Evolutionary conservation across 1,140 invertebrate species (phyloP).

Genomic region (Rhynchophorus ferrugineus): DNA sequence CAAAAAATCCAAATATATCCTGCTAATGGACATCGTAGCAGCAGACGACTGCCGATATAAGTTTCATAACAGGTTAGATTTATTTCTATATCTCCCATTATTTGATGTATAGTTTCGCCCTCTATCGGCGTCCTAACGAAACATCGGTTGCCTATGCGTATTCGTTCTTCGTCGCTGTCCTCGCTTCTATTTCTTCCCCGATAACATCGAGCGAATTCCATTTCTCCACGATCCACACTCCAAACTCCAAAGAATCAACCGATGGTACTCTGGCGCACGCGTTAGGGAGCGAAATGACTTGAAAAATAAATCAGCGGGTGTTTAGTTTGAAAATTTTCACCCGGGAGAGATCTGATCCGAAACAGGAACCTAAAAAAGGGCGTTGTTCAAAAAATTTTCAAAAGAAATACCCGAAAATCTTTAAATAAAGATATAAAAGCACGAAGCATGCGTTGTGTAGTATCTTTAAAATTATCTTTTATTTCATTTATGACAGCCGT

Average conservation of each 20-base stretch:
- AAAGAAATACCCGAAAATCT: slow-evolving; percentile 24
- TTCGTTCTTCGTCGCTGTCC: no score
- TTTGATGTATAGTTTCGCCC: slow-evolving; percentile 24
- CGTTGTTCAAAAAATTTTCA: slow-evolving; percentile 19
- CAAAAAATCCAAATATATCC: slow-evolving; percentile 91
- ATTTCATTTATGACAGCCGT: neutral
- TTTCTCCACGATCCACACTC: no score
- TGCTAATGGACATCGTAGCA: slow-evolving; percentile 89
- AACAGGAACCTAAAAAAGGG: slow-evolving; percentile 1
- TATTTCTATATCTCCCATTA: slow-evolving; percentile 25
- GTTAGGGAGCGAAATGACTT: slow-evolving; percentile 16
- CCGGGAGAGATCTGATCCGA: neutral
- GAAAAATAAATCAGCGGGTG: slow-evolving; percentile 18
- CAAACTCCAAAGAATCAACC: no score
- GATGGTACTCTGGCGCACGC: no score
- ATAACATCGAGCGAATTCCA: no score
- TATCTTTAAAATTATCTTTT: slow-evolving; percentile 12
- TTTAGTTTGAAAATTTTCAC: slow-evolving; percentile 21
- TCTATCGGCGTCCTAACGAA: slow-evolving; percentile 8
- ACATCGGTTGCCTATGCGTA: no score
- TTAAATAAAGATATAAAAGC: slow-evolving; percentile 41
- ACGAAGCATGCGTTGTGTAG: slow-evolving; percentile 52
- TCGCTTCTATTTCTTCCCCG: no score
- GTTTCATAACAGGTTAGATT: slow-evolving; percentile 81
- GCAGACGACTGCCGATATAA: slow-evolving; percentile 91